Conservation (phyloP, 2,888 invertebrate genomes). For the Tachystola acroxantha region DNA sequence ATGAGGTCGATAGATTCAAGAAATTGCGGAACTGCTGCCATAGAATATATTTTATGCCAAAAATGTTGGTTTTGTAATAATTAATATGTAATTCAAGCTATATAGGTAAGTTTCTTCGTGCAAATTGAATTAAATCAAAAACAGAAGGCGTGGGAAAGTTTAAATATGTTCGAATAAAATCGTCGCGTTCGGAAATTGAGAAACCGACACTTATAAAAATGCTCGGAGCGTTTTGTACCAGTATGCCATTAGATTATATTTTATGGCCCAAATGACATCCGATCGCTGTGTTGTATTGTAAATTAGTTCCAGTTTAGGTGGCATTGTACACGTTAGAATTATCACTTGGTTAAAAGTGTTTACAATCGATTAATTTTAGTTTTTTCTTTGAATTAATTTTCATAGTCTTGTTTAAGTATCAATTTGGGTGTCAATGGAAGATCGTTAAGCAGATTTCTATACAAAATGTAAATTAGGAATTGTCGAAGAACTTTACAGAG, state of each 20-base stretch:
- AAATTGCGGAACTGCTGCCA: too few species aligned
- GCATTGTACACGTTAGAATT: neutral
- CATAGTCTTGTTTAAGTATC: neutral
- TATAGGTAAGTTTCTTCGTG: too few species aligned
- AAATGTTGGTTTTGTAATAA: too few species aligned
- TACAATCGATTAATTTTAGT: neutral
- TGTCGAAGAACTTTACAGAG: too few species aligned
- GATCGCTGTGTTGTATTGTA: constrained; percentile 27
- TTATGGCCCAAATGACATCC: constrained; percentile 26
- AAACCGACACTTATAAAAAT: constrained; percentile 23
- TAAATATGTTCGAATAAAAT: constrained; percentile 12
- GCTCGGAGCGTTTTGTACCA: constrained; percentile 30
- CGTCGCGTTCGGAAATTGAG: constrained; percentile 21
- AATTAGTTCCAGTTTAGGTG: constrained; percentile 22
- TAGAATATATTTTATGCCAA: too few species aligned
- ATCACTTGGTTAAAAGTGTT: neutral
- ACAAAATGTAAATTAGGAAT: too few species aligned
- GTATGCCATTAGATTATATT: constrained; percentile 33
- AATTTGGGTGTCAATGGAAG: too few species aligned
- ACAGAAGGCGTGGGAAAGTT: constrained; percentile 29
- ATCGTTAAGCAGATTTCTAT: too few species aligned
- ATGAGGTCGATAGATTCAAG: too few species aligned
- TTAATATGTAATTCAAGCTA: too few species aligned
- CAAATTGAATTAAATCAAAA: constrained; percentile 11
- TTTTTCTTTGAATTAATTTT: neutral